Conservation (phyloP, 2,888 invertebrate species). For the Subacronicta megacephala region DNA sequence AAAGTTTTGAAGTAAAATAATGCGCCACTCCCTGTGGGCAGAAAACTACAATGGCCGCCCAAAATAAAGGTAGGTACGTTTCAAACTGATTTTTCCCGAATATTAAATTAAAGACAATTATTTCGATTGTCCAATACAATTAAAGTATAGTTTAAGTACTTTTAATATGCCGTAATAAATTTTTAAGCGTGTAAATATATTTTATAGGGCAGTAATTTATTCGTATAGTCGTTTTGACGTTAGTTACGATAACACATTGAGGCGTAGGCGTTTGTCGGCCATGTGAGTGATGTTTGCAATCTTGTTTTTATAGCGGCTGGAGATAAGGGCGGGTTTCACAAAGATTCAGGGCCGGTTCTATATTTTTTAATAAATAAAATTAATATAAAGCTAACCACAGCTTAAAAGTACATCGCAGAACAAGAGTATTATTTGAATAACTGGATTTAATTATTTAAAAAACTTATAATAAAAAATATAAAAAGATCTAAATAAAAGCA, state of each 20-base stretch:
- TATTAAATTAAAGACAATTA: constrained; percentile 42
- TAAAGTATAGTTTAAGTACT: neutral
- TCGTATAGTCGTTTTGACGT: constrained; percentile 71
- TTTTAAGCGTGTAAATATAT: constrained; percentile 22
- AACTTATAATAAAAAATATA: too few relatives aligned
- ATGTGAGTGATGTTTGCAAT: constrained; percentile 79
- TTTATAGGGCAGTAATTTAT: constrained; percentile 43
- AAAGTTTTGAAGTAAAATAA: constrained; percentile 73
- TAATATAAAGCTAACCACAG: neutral
- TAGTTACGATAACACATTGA: constrained; percentile 69
- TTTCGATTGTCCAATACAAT: neutral
- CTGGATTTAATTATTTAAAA: too few relatives aligned
- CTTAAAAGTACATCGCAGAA: neutral
- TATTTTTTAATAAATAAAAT: constrained; percentile 16
- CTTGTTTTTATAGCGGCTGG: constrained; percentile 71
- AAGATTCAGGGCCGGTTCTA: constrained; percentile 20
- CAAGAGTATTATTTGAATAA: too few relatives aligned
- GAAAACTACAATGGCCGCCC: constrained; percentile 79
- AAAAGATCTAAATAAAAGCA: too few relatives aligned
- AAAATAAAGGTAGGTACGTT: constrained; percentile 82
- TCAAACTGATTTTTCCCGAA: constrained; percentile 57
- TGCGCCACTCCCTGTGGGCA: constrained; percentile 70
- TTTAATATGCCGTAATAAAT: constrained; percentile 3
- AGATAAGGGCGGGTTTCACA: constrained; percentile 68
- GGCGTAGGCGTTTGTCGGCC: constrained; percentile 80